These are phyloP conservation scores for Dinoponera quadriceps DNA, from an alignment of 1,140 invertebrate species.

Conservation along the genomic window DNA sequence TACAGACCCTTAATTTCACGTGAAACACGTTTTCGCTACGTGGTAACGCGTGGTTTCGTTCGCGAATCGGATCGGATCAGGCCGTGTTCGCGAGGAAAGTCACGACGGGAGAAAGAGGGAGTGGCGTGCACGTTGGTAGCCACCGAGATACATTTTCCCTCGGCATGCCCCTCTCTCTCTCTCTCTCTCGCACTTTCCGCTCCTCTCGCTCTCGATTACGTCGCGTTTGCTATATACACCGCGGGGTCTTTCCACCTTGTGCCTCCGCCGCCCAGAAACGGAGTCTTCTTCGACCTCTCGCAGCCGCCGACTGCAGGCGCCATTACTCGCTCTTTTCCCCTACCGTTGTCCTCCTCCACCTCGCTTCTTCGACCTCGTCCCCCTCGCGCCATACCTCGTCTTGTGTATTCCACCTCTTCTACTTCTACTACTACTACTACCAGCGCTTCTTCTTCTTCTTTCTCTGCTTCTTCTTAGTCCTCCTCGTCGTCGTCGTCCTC, in stretches of 20 bases:
- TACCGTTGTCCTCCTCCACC: conserved; percentile 38
- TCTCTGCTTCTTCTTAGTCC: conserved; percentile 67
- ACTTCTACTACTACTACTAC: conserved; percentile 71
- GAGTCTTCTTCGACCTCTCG: conserved; percentile 72
- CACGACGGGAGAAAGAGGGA: conserved; percentile 44
- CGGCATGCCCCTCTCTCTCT: background rate
- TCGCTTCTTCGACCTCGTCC: conserved; percentile 45
- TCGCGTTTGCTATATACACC: conserved; percentile 29
- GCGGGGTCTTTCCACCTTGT: conserved; percentile 59
- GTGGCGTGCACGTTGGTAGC: conserved; percentile 14
- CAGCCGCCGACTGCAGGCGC: conserved; percentile 74
- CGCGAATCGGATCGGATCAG: conserved; percentile 49
- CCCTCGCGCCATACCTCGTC: conserved; percentile 53
- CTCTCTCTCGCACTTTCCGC: background rate
- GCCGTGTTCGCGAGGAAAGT: conserved; percentile 46
- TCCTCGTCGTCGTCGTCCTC: conserved; percentile 47
- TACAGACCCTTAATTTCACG: too few species aligned
- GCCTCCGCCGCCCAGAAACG: conserved; percentile 64
- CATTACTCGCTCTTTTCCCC: conserved; percentile 70
- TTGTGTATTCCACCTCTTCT: conserved; percentile 70
- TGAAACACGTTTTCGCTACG: conserved; percentile 31
- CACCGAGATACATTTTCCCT: conserved; percentile 46
- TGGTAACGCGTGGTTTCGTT: conserved; percentile 52
- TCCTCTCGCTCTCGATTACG: conserved; percentile 45
- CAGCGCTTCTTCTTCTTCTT: conserved; percentile 68